Evolutionary conservation across 37 sponge, comb jelly and placozoan genomes (phyloP), one percentile per base, ranked within the genome.

Genomic region (Bolinopsis microptera): DNA sequence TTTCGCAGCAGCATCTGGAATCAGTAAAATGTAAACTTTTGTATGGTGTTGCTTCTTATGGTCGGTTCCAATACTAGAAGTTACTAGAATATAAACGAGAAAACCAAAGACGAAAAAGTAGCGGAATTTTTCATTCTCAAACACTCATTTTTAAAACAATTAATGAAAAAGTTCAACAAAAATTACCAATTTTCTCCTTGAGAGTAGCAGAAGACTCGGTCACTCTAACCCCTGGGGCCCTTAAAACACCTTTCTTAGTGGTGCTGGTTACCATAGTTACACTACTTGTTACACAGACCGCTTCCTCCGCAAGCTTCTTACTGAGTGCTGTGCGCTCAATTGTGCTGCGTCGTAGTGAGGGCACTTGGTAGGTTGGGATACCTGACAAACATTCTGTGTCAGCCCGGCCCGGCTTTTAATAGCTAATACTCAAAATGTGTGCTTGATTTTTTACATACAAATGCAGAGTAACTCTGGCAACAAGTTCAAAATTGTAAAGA

Each of bases 241-340:
- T 31, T 36, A 77, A 32, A 77, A 34, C 33, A 32, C 33, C 36
- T 3, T 77, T 32, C 36, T 77, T 32, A 31, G 80, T 21, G 30
- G 5, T 24, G 22, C 3, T 82, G 8, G 1, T 23, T 5, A 3
- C 30, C n/a, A n/a, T n/a, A n/a, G n/a, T n/a, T n/a, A n/a, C n/a
- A n/a, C n/a, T n/a, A n/a, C n/a, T n/a, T n/a, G n/a, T n/a, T n/a
- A n/a, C n/a, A n/a, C n/a, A n/a, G n/a, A n/a, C n/a, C 3, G 38
- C 83, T 82, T 82, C 83, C 36, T 82, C 83, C 38, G 83, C 83
- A 21, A 86, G 90, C 30, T 86, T 86, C 90, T 40, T 86, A 39
- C 61, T 41, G 30, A 86, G 41, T 38, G 90, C 90, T 40, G 90
- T 28, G 31, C 61, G 90, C 36, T 86, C 90, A 39, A 86, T 41